Conservation (phyloP, 2,888 invertebrate genomes). For the Pseudoips prasinana region DNA sequence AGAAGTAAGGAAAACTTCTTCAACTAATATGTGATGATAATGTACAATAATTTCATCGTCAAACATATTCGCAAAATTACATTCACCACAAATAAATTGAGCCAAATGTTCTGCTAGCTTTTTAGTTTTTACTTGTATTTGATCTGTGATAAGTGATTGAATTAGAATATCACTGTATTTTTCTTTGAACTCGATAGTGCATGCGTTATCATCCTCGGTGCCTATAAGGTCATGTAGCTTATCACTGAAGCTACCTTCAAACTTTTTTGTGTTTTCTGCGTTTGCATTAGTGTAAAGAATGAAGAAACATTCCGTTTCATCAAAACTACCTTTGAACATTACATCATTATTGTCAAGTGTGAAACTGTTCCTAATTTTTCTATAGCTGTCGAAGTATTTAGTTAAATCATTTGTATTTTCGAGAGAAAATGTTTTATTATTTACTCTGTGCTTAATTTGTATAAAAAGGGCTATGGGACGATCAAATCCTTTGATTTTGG, state of each 20-base stretch:
- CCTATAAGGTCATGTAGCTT: conserved; percentile 12
- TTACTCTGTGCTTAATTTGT: conserved; percentile 25
- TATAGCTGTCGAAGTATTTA: conserved; percentile 18
- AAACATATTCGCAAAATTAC: conserved; percentile 7
- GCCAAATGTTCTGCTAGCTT: conserved; percentile 10
- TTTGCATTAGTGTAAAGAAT: conserved; percentile 25
- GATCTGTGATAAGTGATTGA: conserved; percentile 12
- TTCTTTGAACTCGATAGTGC: conserved; percentile 5
- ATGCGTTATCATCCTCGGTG: conserved; percentile 9
- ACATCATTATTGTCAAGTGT: conserved; percentile 3
- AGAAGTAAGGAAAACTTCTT: conserved; percentile 11
- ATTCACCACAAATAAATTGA: conserved; percentile 6
- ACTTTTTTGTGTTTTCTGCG: conserved; percentile 7
- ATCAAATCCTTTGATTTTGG: conserved; percentile 9
- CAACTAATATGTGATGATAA: conserved; percentile 20
- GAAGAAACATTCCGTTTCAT: conserved; percentile 16
- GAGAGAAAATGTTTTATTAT: conserved; percentile 5
- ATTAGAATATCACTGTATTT: conserved; percentile 12
- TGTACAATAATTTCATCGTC: conserved; percentile 15
- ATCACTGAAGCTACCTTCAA: neutral
- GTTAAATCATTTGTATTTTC: conserved; percentile 8
- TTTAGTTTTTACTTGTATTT: conserved; percentile 1
- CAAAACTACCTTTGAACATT: conserved; percentile 11
- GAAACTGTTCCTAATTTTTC: conserved; percentile 15
- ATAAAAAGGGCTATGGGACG: conserved; percentile 17